phyloP scores from a whole-genome alignment of 1,140 invertebrate species.

The Liolophura sinensis region DNA sequence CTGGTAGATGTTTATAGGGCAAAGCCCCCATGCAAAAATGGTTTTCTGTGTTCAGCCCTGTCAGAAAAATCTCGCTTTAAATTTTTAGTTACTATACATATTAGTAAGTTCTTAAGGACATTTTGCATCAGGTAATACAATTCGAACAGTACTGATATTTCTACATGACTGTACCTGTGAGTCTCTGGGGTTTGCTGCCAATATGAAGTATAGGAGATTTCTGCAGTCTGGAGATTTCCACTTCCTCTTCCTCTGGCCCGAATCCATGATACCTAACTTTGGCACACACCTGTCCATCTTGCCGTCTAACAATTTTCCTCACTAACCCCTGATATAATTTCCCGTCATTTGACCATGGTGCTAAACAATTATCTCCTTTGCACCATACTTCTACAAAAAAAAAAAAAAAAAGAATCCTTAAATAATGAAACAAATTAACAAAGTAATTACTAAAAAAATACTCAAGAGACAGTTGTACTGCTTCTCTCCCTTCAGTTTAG shows the following conservation, averaged over 20 bases:
- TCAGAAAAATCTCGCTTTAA: no score
- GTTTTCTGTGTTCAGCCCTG: no score
- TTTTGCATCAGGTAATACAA: not conserved
- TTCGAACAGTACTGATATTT: not conserved
- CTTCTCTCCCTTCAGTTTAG: no score
- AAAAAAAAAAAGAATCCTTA: not conserved
- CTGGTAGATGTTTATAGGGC: no score
- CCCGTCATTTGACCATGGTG: conserved; percentile 34
- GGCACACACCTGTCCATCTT: conserved; percentile 18
- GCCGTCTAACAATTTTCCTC: conserved; percentile 17
- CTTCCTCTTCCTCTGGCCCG: conserved; percentile 31
- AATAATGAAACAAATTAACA: no score
- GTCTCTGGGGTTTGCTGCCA: not conserved
- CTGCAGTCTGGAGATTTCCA: conserved; percentile 26
- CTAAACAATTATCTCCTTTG: conserved; percentile 37
- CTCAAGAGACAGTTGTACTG: no score
- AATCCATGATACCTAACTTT: conserved; percentile 37
- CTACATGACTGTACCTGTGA: not conserved
- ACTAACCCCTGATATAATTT: conserved; percentile 34
- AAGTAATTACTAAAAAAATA: no score
- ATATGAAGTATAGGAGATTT: not conserved
- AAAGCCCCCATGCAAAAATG: no score
- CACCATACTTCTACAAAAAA: conserved; percentile 33
- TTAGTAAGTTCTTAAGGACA: no score
- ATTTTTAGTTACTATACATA: no score